Conservation (phyloP, 2,113 vertebrate genomes). For the Calyptomena viridis region DNA sequence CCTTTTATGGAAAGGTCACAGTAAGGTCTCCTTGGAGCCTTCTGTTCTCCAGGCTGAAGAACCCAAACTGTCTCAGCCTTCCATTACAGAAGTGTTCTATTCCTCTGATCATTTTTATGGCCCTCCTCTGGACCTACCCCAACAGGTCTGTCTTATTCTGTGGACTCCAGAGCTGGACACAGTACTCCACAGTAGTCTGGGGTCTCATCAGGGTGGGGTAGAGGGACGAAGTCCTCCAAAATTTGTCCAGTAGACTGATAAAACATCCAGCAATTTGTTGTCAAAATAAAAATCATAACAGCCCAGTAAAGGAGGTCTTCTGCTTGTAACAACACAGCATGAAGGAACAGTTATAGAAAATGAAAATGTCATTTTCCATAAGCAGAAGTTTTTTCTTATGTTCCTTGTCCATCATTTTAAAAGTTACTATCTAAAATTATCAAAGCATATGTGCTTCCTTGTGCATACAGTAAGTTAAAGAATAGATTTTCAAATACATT, state of each 20-base stretch:
- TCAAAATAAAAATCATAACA: neutral
- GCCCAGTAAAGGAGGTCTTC: neutral
- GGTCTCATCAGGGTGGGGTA: neutral
- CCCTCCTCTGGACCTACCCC: neutral
- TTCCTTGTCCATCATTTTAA: neutral
- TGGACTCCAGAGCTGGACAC: accelerated
- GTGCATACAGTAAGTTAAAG: neutral
- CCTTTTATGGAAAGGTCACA: neutral
- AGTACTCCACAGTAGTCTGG: neutral
- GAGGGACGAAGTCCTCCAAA: neutral
- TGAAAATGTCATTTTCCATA: neutral
- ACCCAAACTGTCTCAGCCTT: neutral
- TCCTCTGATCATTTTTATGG: neutral
- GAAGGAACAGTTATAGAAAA: neutral
- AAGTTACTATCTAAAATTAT: neutral
- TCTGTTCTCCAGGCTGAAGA: neutral
- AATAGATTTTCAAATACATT: neutral
- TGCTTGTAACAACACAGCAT: neutral
- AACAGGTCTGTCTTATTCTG: neutral
- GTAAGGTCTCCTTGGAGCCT: accelerated
- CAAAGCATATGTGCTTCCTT: neutral
- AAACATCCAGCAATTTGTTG: neutral
- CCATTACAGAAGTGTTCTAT: neutral
- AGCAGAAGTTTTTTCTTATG: neutral
- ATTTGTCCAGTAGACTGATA: neutral